Evolutionary conservation across 2,797 vertebrate genomes (phyloP), one percentile per base, ranked within the genome.

Genomic region (Trematomus bernacchii): DNA sequence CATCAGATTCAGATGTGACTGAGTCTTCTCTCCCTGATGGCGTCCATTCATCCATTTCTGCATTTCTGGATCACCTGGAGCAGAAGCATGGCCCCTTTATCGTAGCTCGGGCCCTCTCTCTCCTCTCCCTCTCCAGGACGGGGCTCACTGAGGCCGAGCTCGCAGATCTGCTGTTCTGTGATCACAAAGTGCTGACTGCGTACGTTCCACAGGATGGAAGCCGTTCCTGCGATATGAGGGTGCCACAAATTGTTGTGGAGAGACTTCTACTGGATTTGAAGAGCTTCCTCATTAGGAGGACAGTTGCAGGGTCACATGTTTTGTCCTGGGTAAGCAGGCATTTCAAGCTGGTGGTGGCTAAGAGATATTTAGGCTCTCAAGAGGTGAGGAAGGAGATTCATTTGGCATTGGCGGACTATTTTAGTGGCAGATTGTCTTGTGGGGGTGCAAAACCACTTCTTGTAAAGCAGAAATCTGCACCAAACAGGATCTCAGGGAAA

Each of bases 61-160:
- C 64, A 93, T 95, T 52, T 88, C 88, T 96, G 44, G 84, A 91
- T 63, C 85, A 83, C 40, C 92, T 96, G 10, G 93, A 96, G 80
- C 72, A 78, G 62, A 94, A 93, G 66, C 94, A 96, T n/a, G 91
- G 94, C 21, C 82, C 77, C n/a, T 48, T 67, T 3, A 3, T 95
- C 3, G 89, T 95, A 53, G 67, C 79, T 37, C 89, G 79, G 37
- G 78, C 89, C 4, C 43, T 94, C 42, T 92, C 92, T 50, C 96
- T 91, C 79, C 83, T 96, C 68, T 91, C 89, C 37, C 68, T 95
- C 51, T 92, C 94, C 59, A 91, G 88, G 71, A 87, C 86, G 0
- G 96, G 96, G 15, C 90, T 96, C 67, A 89, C 90, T 0, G 92
- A 95, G 79, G 81, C 84, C 1, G 96, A 96, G 74, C 85, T 96